These are phyloP conservation scores for Hippopotamus amphibius DNA, from an alignment of 2,113 vertebrate genomes.

Conservation along the genomic window DNA sequence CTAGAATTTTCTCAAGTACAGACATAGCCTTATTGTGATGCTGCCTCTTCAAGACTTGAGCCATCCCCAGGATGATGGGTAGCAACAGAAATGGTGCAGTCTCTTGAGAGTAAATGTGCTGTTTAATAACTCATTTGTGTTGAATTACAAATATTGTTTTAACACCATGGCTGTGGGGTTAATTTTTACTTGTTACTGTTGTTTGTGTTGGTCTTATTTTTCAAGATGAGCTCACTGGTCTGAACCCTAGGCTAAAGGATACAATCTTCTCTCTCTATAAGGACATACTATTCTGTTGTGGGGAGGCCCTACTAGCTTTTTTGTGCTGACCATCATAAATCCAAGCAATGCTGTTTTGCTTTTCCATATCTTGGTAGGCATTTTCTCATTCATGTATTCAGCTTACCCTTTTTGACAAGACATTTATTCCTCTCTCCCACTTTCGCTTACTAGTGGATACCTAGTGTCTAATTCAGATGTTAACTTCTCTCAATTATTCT, in stretches of 20 bases:
- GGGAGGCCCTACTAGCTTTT: not conserved
- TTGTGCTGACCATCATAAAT: not conserved
- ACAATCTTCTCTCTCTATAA: not conserved
- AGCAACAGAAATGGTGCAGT: not conserved
- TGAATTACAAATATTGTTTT: not conserved
- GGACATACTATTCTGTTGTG: not conserved
- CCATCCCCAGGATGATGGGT: not conserved
- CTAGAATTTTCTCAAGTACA: slow-evolving; percentile 4
- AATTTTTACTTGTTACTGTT: not conserved
- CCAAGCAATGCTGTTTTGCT: not conserved
- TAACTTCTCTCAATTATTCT: not conserved
- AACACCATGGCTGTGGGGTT: not conserved
- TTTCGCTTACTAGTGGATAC: not conserved
- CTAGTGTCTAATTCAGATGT: not conserved
- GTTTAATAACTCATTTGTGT: not conserved
- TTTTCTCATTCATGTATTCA: not conserved
- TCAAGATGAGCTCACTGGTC: not conserved
- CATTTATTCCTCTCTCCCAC: not conserved
- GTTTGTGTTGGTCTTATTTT: not conserved
- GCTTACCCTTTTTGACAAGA: not conserved
- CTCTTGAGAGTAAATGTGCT: not conserved
- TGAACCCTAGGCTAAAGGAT: not conserved
- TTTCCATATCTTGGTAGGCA: not conserved
- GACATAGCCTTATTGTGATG: not conserved
- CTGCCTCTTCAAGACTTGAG: not conserved